These are phyloP conservation scores for Drosophila borborema DNA, from an alignment of 2,888 invertebrate genomes.

Conservation along the genomic window DNA sequence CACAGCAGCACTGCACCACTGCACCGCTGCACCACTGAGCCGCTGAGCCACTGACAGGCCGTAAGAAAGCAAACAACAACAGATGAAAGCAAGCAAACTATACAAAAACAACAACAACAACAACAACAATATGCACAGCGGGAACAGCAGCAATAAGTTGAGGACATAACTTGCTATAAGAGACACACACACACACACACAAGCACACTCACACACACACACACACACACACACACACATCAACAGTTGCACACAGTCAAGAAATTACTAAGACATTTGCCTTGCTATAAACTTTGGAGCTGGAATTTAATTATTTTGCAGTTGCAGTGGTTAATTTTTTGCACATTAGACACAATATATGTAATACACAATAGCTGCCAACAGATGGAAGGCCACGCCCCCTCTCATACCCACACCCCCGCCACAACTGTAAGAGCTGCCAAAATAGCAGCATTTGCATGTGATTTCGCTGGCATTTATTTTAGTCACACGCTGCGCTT, in stretches of 20 bases:
- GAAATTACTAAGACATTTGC: conserved; percentile 66
- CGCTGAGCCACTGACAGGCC: conserved; percentile 78
- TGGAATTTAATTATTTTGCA: conserved; percentile 77
- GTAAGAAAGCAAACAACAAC: conserved; percentile 69
- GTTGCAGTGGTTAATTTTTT: conserved; percentile 67
- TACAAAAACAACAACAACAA: background rate
- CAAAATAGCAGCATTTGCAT: conserved; percentile 55
- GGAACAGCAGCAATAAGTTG: conserved; percentile 76
- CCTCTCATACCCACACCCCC: background rate
- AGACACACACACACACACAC: conserved; percentile 23
- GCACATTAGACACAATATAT: conserved; percentile 64
- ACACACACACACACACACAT: conserved; percentile 10
- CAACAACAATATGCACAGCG: conserved; percentile 55
- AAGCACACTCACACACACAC: conserved; percentile 10
- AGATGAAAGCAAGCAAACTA: conserved; percentile 35
- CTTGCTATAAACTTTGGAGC: conserved; percentile 65
- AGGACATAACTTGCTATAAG: conserved; percentile 71
- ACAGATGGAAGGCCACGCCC: background rate
- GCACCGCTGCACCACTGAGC: conserved; percentile 59
- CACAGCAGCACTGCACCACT: conserved; percentile 48
- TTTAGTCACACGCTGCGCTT: conserved; percentile 70
- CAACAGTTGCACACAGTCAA: conserved; percentile 43
- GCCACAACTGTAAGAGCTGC: conserved; percentile 43
- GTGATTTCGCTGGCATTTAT: conserved; percentile 63
- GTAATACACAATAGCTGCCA: conserved; percentile 29